Conservation (phyloP, 2,113 vertebrate genomes). For the Mastomys natalensis region DNA sequence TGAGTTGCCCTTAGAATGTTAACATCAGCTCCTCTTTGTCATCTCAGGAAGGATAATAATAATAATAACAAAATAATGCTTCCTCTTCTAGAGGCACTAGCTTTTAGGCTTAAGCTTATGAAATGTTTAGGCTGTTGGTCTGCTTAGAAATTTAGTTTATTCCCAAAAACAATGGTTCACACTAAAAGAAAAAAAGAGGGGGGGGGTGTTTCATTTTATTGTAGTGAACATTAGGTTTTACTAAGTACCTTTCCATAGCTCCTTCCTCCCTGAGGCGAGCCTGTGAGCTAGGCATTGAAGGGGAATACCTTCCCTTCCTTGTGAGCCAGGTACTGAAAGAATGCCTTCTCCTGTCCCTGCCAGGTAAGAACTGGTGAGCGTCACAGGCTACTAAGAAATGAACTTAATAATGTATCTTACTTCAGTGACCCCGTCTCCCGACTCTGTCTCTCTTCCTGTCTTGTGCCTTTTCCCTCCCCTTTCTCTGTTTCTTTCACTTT, state of each 20-base stretch:
- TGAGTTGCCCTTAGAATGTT: conserved; percentile 66
- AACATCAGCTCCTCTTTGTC: conserved; percentile 51
- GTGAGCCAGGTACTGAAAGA: background rate
- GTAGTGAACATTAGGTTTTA: conserved; percentile 55
- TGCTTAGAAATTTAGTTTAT: background rate
- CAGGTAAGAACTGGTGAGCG: background rate
- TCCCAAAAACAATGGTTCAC: conserved; percentile 8
- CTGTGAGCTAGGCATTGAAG: background rate
- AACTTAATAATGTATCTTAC: background rate
- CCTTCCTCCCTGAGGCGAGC: conserved; percentile 49
- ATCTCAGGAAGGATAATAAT: conserved; percentile 43
- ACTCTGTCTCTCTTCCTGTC: background rate
- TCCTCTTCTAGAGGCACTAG: conserved; percentile 50
- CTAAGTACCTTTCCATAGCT: conserved; percentile 49
- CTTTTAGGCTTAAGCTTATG: conserved; percentile 15
- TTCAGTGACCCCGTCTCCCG: background rate
- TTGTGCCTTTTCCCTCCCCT: background rate
- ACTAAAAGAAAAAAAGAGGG: background rate
- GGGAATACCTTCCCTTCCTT: background rate
- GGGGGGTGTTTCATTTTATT: conserved; percentile 46
- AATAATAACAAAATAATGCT: conserved; percentile 9
- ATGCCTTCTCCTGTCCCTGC: background rate
- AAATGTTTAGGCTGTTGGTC: background rate
- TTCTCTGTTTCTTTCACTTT: background rate
- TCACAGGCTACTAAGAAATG: background rate